Base-by-base conservation (phyloP, 2,113 vertebrate genomes). In the Falco punctatus region DNA sequence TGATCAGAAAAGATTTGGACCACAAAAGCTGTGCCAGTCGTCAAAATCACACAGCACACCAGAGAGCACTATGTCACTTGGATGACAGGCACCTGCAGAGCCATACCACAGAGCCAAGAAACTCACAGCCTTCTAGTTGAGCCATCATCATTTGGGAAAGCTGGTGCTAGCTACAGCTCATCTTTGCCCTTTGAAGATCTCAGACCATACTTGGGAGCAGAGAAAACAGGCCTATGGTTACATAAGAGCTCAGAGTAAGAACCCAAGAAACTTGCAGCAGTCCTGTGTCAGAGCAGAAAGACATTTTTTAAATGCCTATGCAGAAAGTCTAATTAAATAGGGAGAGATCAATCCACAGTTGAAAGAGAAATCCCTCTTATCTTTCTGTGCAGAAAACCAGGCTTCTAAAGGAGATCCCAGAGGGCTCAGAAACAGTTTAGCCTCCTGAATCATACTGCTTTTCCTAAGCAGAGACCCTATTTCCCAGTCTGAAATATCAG, bases 281-380 rank as follows among this genome's bases (percentile, higher is more conserved):
- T 70, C 52, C 49, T 79, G 3, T 35, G 11, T 13, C 71, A 73
- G 66, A 75, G 20, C 23, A 86, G 35, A 73, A 55, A 42, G 16
- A 6, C 9, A 15, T 48, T 70, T 74, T 73, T 24, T 15, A 10
- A 85, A 73, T 64, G 67, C 10, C 66, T 65, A 0, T n/a, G 24
- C 81, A 96, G 28, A 87, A 89, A 83, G 35, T 59, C 81, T 91
- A 66, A 49, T 92, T 93, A 94, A 92, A 92, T 1, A 32, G 28
- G 38, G 55, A 86, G 27, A 95, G 10, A 65, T 67, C 67, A 92
- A 44, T 5, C 15, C 75, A 77, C 75, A 74, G 46, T 2, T 86
- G 64, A 81, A 83, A 83, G 20, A 42, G 67, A 93, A 96, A 92
- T 88, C 85, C 81, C 46, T 88, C 96, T 94, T 95, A 93, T 94